Evolutionary conservation across 1,140 invertebrate species (phyloP).

Genomic region (Drosophila paulistorum): DNA sequence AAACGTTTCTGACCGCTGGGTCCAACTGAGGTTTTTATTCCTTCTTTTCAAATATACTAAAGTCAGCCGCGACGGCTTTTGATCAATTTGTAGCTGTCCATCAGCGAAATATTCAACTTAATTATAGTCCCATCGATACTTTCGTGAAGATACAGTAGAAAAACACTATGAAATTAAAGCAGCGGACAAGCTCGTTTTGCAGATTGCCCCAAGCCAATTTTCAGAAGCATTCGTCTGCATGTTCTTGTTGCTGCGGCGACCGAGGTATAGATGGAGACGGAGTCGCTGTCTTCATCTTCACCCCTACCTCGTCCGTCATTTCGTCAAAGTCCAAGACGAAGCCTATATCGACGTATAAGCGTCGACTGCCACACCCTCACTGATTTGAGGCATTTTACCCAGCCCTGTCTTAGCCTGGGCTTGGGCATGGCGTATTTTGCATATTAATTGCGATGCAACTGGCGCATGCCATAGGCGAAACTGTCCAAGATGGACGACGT

Average conservation of each 20-base stretch:
- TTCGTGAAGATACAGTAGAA: conserved; percentile 39
- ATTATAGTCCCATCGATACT: conserved; percentile 69
- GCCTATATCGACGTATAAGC: conserved; percentile 53
- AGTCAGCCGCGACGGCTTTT: conserved; percentile 48
- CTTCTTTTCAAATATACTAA: neutral
- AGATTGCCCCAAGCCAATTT: conserved; percentile 74
- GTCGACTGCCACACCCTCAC: conserved; percentile 72
- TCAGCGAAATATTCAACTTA: conserved; percentile 72
- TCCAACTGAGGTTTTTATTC: conserved; percentile 15
- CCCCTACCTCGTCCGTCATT: conserved; percentile 1
- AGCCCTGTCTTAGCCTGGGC: conserved; percentile 10
- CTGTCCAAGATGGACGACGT: conserved; percentile 67
- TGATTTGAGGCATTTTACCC: conserved; percentile 71
- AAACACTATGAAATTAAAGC: conserved; percentile 58
- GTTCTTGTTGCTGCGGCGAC: conserved; percentile 28
- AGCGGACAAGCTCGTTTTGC: conserved; percentile 53
- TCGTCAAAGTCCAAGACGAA: neutral
- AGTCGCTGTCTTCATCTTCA: conserved; percentile 34
- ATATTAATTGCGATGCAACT: conserved; percentile 72
- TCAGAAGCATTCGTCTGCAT: conserved; percentile 76
- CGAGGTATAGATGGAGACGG: neutral
- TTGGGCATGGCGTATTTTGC: conserved; percentile 67
- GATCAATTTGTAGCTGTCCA: conserved; percentile 77
- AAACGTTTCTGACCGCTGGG: conserved; percentile 68
- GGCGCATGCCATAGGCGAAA: conserved; percentile 77